Base-by-base conservation (phyloP, 2,113 vertebrate species). In the Ictalurus furcatus region DNA sequence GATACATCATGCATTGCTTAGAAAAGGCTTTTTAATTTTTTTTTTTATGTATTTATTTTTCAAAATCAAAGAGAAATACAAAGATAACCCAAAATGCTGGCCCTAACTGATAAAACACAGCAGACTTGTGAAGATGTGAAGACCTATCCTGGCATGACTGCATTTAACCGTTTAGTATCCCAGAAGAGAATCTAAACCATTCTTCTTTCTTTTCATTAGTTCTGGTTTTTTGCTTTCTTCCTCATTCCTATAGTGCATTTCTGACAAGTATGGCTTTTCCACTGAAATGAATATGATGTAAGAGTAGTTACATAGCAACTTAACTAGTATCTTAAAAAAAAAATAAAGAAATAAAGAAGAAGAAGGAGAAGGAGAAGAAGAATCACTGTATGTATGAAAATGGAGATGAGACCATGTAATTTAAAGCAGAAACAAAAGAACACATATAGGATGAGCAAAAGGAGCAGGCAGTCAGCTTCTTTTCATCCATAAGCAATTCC, bases 131-230 rank as follows among this genome's bases (percentile, higher is more conserved):
- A 89, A 91, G 73, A 92, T 37, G n/a, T 81, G 34, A 85, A 81
- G 58, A 71, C 30, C 54, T 73, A 13, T 65, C 71, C 76, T 59
- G 56, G 84, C 54, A 76, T 37, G 76, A 69, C 37, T 83, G 54
- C n/a, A 40, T 88, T 87, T 79, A 65, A 83, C 83, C 85, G 52
- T 90, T 91, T 90, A 88, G 82, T 84, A 91, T 89, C 88, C 23
- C 44, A 79, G 44, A n/a, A 30, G 11, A 79, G 23, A 52, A 30
- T 86, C 48, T 61, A 86, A 40, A 28, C 37, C 44, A 44, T 84
- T 88, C n/a, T 48, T 81, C 21, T 80, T 78, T 52, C 30, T 84
- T 44, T 12, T 25, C 19, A 81, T 85, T 85, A 44, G 44, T 88
- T 40, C 61, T 37, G 28, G 4, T 28, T 63, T 82, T 40, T 34